Conservation (phyloP, 2,113 vertebrate species). For the Tringa solitaria region DNA sequence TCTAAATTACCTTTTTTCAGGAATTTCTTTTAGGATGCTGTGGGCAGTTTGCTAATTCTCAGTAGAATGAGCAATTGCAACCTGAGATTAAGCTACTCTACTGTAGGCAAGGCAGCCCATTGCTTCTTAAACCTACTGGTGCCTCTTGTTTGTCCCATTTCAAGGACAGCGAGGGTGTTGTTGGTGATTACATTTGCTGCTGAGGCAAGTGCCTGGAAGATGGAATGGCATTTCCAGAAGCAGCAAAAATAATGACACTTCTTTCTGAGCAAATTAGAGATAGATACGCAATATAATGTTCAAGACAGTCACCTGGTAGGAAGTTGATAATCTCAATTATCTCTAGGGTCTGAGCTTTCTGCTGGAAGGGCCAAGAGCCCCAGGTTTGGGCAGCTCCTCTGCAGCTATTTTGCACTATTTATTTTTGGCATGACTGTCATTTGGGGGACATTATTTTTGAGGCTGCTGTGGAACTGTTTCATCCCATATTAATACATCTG, state of each 20-base stretch:
- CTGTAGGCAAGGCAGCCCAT: not conserved
- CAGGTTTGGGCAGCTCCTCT: not conserved
- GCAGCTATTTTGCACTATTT: not conserved
- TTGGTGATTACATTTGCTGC: not conserved
- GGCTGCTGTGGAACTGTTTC: not conserved
- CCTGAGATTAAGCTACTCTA: not conserved
- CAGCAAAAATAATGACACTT: not conserved
- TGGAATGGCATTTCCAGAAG: not conserved
- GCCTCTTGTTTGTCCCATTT: not conserved
- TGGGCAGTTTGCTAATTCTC: not conserved
- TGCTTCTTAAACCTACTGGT: not conserved
- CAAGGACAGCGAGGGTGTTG: not conserved
- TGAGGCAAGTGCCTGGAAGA: not conserved
- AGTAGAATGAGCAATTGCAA: not conserved
- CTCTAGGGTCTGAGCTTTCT: not conserved
- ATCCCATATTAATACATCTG: not conserved
- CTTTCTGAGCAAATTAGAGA: not conserved
- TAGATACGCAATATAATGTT: not conserved
- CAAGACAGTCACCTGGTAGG: not conserved
- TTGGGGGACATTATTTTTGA: rapidly evolving
- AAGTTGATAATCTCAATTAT: not conserved
- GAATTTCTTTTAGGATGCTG: not conserved
- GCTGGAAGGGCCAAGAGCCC: not conserved
- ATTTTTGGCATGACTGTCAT: rapidly evolving
- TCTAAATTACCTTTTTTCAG: not conserved